Base-by-base conservation (phyloP, 2,888 invertebrate genomes). In the Ellobium chinense region DNA sequence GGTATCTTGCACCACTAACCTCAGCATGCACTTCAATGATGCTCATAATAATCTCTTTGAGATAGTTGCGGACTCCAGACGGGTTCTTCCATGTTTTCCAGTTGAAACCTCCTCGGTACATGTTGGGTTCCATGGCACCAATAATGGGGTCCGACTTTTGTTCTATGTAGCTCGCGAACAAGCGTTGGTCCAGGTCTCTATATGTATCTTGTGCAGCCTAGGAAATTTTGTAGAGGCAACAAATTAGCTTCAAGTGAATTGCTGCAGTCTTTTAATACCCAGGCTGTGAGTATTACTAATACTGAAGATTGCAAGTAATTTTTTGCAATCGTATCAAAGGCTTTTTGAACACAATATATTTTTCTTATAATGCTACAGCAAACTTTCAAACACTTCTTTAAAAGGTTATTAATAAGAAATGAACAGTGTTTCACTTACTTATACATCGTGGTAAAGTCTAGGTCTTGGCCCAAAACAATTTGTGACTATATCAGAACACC, bases 71-170 rank as follows among this genome's bases (percentile, higher is more conserved):
- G 21, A 93, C 92, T 80, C 90, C 92, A 85, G 31, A 31, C 27
- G 74, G 96, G 58, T 89, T 86, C 72, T 95, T 94, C 87, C 96
- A 96, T 0, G 95, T 95, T 88, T 96, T 96, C 95, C 97, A 97
- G 90, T 96, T 96, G 91, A 97, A 97, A 80, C 96, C 94, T 0
- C 97, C 98, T 90, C 97, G 94, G 93, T 98, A 98, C 98, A 99
- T 98, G 83, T 97, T 97, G 7, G 97, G 97, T 93, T 99, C 98
- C 84, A 99, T 97, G 7, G 97, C 97, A n/a, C 98, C 98, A 34
- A 98, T 97, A 18, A 99, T 94, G 0, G 98, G 98, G 93, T 98
- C 98, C 65, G 97, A 96, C 91, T 98, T 98, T 90, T 97, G 96
- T 92, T 98, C 98, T 2, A 94, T 91, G 85, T 94, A 94, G 1